A percentile compares a stretch with the other conserved stretches of the same genome.
phyloP scores from a whole-genome alignment of 2,888 invertebrate species.

The Megaustenia siamemsis region DNA sequence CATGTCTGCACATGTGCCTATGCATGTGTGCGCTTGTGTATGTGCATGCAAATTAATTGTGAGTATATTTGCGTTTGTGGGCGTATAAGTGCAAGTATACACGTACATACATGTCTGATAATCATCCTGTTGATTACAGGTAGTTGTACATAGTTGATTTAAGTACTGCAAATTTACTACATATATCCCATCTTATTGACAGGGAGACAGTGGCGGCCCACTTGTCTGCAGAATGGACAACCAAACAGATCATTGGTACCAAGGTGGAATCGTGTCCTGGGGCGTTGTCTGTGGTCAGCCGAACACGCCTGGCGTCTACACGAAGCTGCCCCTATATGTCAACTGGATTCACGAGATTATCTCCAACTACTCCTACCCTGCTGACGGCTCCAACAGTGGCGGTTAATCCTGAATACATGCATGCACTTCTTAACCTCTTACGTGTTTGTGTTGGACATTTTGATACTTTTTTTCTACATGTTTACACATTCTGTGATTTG shows the following conservation, averaged over 20 bases:
- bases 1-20: no score
- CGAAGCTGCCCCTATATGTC: constrained; percentile 72
- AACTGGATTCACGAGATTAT: constrained; percentile 70
- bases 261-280: constrained; percentile 77
- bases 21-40: no score
- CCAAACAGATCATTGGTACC: constrained; percentile 67
- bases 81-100: no score
- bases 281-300: constrained; percentile 78
- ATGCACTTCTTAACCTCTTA: not conserved
- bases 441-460: not conserved
- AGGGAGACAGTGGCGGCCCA: constrained; percentile 79
- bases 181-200: constrained; percentile 46
- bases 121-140: no score
- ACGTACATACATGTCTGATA: no score
- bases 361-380: constrained; percentile 51
- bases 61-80: no score
- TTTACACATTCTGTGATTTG: no score
- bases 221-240: constrained; percentile 70
- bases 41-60: no score
- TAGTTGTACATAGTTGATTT: no score
- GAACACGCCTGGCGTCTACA: constrained; percentile 78
- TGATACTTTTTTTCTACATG: no score
- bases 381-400: not conserved
- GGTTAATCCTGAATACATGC: not conserved
- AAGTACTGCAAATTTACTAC: no score